phyloP scores from a whole-genome alignment of 1,140 invertebrate genomes.

The Myzus persicae region DNA sequence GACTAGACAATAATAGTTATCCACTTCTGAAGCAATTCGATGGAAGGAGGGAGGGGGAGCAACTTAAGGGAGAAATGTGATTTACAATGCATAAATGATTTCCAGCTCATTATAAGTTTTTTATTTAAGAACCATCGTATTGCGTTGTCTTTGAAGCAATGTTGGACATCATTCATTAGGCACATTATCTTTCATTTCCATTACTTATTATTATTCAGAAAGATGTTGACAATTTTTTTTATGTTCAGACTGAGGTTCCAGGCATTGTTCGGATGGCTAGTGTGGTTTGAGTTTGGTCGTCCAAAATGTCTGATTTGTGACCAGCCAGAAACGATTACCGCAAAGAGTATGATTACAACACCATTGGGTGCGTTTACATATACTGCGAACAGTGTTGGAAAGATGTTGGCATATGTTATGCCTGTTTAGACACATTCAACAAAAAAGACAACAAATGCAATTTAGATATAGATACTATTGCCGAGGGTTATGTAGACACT shows the following conservation, averaged over 20 bases:
- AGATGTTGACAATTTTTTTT: constrained; percentile 66
- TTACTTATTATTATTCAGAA: constrained; percentile 62
- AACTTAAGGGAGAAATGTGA: background rate
- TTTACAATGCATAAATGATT: background rate
- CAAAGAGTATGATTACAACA: constrained; percentile 15
- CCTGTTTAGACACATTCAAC: constrained; percentile 10
- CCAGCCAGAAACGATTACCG: constrained; percentile 66
- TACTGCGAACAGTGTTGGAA: constrained; percentile 49
- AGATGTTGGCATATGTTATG: constrained; percentile 37
- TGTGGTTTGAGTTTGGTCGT: constrained; percentile 68
- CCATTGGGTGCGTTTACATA: constrained; percentile 19
- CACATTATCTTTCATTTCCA: background rate
- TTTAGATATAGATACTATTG: background rate
- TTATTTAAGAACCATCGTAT: background rate
- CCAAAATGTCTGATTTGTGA: constrained; percentile 74
- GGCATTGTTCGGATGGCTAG: constrained; percentile 69
- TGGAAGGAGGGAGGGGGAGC: too few species aligned
- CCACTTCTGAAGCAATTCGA: background rate
- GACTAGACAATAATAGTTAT: background rate
- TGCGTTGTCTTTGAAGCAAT: background rate
- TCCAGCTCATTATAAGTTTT: background rate
- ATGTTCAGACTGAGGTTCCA: constrained; percentile 68
- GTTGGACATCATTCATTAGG: background rate
- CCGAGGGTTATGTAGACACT: constrained; percentile 27
- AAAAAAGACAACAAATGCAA: background rate